These are phyloP conservation scores for Formicarius rufipectus DNA, from an alignment of 2,113 vertebrate genomes.

Conservation along the genomic window DNA sequence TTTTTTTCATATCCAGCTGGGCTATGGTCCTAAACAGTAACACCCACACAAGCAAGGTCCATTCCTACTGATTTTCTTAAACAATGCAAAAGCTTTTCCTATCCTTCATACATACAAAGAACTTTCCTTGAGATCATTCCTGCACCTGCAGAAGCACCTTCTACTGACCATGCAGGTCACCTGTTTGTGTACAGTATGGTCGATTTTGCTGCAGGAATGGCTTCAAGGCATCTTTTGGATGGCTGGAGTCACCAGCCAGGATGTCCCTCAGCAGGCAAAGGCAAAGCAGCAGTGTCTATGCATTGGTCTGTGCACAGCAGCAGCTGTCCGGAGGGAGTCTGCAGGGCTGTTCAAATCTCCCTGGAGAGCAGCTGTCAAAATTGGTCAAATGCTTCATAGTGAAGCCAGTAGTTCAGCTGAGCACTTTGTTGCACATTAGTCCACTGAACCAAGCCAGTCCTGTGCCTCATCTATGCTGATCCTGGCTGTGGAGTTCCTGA, in stretches of 20 bases:
- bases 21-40: neutral
- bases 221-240: neutral
- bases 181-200: neutral
- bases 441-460: neutral
- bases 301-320: neutral
- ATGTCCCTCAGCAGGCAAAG: accelerated
- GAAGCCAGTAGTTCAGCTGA: neutral
- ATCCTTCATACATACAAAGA: neutral
- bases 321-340: neutral
- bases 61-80: neutral
- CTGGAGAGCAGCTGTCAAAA: neutral
- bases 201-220: neutral
- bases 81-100: neutral
- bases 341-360: neutral
- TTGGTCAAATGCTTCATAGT: neutral
- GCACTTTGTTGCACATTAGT: neutral
- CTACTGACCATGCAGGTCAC: neutral
- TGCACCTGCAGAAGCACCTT: neutral
- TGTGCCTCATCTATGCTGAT: neutral
- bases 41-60: neutral
- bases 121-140: neutral
- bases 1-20: neutral
- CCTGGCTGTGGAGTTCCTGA: neutral
- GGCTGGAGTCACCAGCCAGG: accelerated
- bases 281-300: neutral